Percentiles rank a stretch among this genome's conserved stretches.
These are phyloP conservation scores for Sarcophaga rosellei DNA, from an alignment of 2,888 invertebrate species.

Conservation along the genomic window DNA sequence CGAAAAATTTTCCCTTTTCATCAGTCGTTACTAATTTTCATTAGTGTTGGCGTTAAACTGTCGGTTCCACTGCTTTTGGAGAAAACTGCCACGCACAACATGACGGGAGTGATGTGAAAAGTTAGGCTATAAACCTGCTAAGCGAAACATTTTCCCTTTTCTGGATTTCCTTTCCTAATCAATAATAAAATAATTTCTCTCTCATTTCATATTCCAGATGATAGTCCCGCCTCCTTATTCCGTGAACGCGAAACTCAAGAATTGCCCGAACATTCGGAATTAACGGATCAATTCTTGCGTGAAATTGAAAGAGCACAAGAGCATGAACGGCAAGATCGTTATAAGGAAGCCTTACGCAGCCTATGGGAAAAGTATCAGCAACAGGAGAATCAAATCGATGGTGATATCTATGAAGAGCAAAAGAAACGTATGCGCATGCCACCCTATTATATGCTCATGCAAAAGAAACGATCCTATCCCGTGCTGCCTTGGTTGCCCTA, in stretches of 20 bases:
- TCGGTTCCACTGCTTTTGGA: too few relatives aligned
- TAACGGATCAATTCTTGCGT: slow-evolving; percentile 79
- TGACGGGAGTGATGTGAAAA: too few relatives aligned
- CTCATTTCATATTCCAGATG: slow-evolving; percentile 71
- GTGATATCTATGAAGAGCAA: slow-evolving; percentile 77
- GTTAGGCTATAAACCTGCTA: too few relatives aligned
- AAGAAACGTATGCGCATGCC: slow-evolving; percentile 78
- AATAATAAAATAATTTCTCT: not conserved
- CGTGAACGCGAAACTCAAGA: slow-evolving; percentile 75
- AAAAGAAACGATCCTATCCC: slow-evolving; percentile 80
- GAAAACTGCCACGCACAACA: too few relatives aligned
- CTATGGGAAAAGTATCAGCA: slow-evolving; percentile 80
- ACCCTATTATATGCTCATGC: slow-evolving; percentile 78
- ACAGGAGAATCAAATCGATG: slow-evolving; percentile 78
- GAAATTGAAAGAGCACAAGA: slow-evolving; percentile 80
- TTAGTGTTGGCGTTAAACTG: too few relatives aligned
- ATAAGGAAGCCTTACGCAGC: slow-evolving; percentile 77
- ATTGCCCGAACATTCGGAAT: slow-evolving; percentile 73
- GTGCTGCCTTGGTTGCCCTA: slow-evolving; percentile 81
- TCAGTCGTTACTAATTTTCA: too few relatives aligned
- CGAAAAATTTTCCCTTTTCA: too few relatives aligned
- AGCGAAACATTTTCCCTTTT: too few relatives aligned
- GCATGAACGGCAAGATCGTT: slow-evolving; percentile 78
- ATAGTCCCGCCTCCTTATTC: slow-evolving; percentile 74
- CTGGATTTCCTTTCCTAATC: too few relatives aligned